Evolutionary conservation across 2,797 vertebrate species (phyloP).

Genomic region (Takifugu rubripes): DNA sequence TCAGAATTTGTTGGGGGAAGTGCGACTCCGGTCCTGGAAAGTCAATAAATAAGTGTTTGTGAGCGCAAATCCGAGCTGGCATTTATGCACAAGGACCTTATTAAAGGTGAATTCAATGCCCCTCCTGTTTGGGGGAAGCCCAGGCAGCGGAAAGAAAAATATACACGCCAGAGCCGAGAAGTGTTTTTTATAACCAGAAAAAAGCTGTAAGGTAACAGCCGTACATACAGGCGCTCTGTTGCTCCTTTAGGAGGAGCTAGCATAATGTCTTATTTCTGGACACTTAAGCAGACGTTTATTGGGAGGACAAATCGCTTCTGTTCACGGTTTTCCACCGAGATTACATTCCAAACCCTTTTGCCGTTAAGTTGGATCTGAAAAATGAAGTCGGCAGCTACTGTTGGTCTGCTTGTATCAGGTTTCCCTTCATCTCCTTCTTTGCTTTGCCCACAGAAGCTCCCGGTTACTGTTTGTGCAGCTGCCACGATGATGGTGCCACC

Average conservation of each 20-base stretch:
- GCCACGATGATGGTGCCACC: conserved; percentile 22
- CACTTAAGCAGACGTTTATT: too few relatives aligned
- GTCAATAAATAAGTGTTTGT: conserved; percentile 30
- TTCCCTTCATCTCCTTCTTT: conserved; percentile 13
- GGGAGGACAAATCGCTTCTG: too few relatives aligned
- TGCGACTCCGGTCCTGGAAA: conserved; percentile 3
- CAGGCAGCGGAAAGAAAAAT: conserved; percentile 30
- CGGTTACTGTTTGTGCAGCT: conserved; percentile 47
- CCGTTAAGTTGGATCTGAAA: neutral
- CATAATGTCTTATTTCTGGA: too few relatives aligned
- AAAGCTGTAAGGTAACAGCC: conserved; percentile 16
- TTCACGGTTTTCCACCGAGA: too few relatives aligned
- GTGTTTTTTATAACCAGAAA: conserved; percentile 31
- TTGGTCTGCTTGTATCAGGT: conserved; percentile 11
- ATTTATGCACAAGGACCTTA: conserved; percentile 9
- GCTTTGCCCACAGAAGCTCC: conserved; percentile 27
- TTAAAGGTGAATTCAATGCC: conserved; percentile 33
- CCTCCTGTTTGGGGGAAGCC: conserved; percentile 35
- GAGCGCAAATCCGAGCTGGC: neutral
- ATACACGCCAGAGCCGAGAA: conserved; percentile 1
- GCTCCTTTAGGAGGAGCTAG: too few relatives aligned
- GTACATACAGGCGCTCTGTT: neutral
- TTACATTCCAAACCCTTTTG: too few relatives aligned
- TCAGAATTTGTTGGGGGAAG: conserved; percentile 2
- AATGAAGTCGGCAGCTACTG: neutral